Evolutionary conservation across 2,113 vertebrate genomes (phyloP).

Genomic region (Cryptoleucopteryx plumbea): DNA sequence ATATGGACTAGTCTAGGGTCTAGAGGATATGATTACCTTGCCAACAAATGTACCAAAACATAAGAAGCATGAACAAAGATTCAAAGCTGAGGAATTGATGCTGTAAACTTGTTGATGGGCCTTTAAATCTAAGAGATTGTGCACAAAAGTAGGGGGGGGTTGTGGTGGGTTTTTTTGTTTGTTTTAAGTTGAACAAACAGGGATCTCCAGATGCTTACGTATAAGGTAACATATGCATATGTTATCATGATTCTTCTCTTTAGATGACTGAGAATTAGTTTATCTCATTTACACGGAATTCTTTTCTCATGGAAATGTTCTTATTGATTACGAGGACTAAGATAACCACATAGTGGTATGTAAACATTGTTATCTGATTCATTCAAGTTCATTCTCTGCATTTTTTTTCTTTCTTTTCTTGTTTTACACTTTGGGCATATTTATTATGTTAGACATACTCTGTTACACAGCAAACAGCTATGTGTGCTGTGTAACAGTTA

Average conservation of each 20-base stretch:
- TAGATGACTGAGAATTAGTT: not conserved
- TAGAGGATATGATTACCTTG: not conserved
- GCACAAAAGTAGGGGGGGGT: not conserved
- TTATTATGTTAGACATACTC: conserved; percentile 51
- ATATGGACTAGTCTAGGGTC: not conserved
- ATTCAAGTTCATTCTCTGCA: not conserved
- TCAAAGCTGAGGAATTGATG: not conserved
- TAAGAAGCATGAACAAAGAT: not conserved
- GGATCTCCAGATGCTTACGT: not conserved
- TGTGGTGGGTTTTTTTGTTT: not conserved
- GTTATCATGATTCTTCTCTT: not conserved
- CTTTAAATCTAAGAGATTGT: not conserved
- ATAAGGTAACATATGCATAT: not conserved
- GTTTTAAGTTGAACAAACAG: not conserved
- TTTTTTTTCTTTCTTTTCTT: not conserved
- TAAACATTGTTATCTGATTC: not conserved
- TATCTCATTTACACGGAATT: not conserved
- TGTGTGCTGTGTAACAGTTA: conserved; percentile 49
- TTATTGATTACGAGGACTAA: not conserved
- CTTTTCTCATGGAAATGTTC: not conserved
- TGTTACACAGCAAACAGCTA: conserved; percentile 50
- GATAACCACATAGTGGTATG: not conserved
- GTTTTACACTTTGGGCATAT: conserved; percentile 22
- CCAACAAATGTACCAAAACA: not conserved
- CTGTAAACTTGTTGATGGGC: not conserved